Evolutionary conservation across 1,140 invertebrate species (phyloP), one percentile per base, ranked within the genome.

Genomic region (Diorhabda elongata): DNA sequence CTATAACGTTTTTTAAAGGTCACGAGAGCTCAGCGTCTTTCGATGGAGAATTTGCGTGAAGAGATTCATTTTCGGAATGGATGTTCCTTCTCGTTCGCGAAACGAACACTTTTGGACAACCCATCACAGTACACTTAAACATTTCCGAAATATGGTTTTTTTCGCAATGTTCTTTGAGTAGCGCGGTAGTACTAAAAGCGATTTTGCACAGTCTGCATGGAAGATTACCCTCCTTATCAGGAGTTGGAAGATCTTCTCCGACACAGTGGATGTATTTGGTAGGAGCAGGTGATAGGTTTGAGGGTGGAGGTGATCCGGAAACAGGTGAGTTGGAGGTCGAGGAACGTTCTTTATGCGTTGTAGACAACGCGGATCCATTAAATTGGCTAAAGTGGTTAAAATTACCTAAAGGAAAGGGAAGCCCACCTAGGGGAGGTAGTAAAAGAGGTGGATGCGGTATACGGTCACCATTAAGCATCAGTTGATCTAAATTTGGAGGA

Each of bases 81-180:
- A 87, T 81, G 78, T 93, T 92, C 6, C 92, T 83, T 67, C 89
- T 90, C 58, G 90, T 88, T 42, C 89, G 80, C 52, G 91, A 92
- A 71, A 89, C 89, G 80, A 94, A 94, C 73, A 92, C 88, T 85
- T 92, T 91, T n/a, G 87, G 88, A 82, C 92, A 93, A 57, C 91
- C 91, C 67, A 88, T 86, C 45, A 92, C 87, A 41, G 90, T 91
- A 83, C 92, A 93, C 77, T 89, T 87, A 81, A 90, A 91, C 89
- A 92, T 89, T 79, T 92, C 90, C 4, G 87, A 81, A 62, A 89
- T 76, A 78, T 95, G 92, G 52, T 84, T 77, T 57, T 83, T 84
- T 75, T 89, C 87, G 80, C 85, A 87, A 83, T 92, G 91, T 71
- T 88, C 84, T 76, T 89, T 89, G 62, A 91, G 81, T 11, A 84